Evolutionary conservation across 2,113 vertebrate genomes (phyloP), one percentile per base, ranked within the genome.

Genomic region (Myotis davidii): DNA sequence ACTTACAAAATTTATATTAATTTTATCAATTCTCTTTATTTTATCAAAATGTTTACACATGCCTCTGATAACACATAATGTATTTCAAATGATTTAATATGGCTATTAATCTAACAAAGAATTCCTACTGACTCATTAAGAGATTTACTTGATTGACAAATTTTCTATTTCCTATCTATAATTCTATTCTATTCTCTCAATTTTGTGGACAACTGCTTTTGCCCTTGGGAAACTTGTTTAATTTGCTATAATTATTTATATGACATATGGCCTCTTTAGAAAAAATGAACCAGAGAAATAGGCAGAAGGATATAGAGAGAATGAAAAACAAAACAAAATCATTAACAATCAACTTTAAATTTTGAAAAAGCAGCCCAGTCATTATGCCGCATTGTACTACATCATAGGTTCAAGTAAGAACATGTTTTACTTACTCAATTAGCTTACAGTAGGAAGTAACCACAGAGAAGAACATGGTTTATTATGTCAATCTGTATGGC

Each of bases 131-230:
- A 83, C 3, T 39, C 65, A 92, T 72, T 76, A 94, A 72, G 54
- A 95, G 69, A 86, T 70, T 91, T 93, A 73, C n/a, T 69, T 85
- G 56, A 89, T 45, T 90, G 70, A 70, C 37, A 95, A 92, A 50
- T 91, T 93, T 96, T 96, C 91, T 86, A 95, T 91, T 98, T 96
- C 82, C 77, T 97, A 90, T 97, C 98, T 97, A 98, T 98, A 94
- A 97, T 87, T 94, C 95, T 93, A 96, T 54, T 96, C 89, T 97
- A 98, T 97, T 87, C 85, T 92, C 94, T 91, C 94, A 96, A 72
- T 92, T 88, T 93, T 59, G 29, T 79, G 23, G 56, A 64, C 92
- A 97, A 98, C 27, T 97, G 93, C 92, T 93, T 96, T 85, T 98
- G 97, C 92, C 96, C 0, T 32, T 93, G 79, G 94, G 96, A 97